Percentiles rank a stretch among this genome's conserved stretches.
phyloP scores from a whole-genome alignment of 2,113 vertebrate genomes.

The Stegostoma tigrinum region DNA sequence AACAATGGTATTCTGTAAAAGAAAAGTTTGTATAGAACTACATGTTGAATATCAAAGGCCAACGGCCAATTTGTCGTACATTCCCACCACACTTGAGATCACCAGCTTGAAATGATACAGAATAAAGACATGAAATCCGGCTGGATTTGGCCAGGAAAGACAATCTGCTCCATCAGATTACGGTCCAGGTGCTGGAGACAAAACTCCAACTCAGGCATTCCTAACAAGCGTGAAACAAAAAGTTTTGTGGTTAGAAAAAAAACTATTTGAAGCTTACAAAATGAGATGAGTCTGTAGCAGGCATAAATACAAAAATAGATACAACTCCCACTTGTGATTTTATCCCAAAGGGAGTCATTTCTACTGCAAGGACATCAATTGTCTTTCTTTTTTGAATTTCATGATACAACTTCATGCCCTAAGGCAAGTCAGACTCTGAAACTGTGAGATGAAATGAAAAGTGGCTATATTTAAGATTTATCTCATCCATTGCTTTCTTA shows the following conservation, averaged over 20 bases:
- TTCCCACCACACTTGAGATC: background rate
- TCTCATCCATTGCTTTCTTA: background rate
- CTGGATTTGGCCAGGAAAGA: background rate
- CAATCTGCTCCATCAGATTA: background rate
- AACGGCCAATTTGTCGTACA: background rate
- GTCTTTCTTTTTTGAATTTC: background rate
- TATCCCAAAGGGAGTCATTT: background rate
- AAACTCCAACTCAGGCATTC: background rate
- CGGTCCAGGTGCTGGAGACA: background rate
- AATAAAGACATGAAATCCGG: background rate
- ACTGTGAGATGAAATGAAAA: background rate
- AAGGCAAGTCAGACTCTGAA: background rate
- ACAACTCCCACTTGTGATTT: background rate
- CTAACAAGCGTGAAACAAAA: background rate
- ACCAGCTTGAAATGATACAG: background rate
- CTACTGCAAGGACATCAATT: background rate
- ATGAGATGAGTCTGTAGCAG: background rate
- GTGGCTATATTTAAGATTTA: background rate
- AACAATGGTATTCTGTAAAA: background rate
- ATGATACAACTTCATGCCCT: background rate
- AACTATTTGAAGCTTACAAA: background rate
- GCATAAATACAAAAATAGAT: background rate
- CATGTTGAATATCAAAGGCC: background rate
- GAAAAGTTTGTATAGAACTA: background rate
- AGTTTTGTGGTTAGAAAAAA: background rate